phyloP scores from a whole-genome alignment of 2,888 invertebrate species.

The Patella depressa region DNA sequence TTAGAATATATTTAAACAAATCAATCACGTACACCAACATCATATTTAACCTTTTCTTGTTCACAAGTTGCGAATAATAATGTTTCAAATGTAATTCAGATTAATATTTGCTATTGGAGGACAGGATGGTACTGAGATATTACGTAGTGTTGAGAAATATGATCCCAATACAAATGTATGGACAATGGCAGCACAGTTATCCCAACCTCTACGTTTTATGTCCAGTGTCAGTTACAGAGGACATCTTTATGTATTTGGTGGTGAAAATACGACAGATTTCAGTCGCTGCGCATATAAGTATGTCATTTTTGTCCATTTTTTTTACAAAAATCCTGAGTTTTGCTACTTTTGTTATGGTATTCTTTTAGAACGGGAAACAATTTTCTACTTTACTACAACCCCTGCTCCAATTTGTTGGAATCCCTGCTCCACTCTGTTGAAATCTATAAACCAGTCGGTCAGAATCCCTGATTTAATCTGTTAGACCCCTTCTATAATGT shows the following conservation, averaged over 20 bases:
- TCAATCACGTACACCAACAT: too few relatives aligned
- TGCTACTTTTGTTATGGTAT: too few relatives aligned
- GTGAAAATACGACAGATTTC: constrained; percentile 57
- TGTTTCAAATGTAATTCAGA: constrained; percentile 38
- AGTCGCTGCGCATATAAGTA: constrained; percentile 57
- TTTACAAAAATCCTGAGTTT: background rate
- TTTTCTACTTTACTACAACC: too few relatives aligned
- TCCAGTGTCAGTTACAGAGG: constrained; percentile 63
- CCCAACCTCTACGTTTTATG: constrained; percentile 61
- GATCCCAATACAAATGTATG: constrained; percentile 73
- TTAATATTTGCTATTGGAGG: constrained; percentile 74
- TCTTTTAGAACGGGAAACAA: too few relatives aligned
- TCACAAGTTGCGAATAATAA: too few relatives aligned
- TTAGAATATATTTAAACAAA: too few relatives aligned
- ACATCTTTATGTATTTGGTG: constrained; percentile 67
- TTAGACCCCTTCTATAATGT: too few relatives aligned
- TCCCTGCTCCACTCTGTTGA: too few relatives aligned
- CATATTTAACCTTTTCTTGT: too few relatives aligned
- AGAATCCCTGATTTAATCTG: too few relatives aligned
- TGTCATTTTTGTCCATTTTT: background rate
- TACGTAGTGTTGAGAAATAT: constrained; percentile 73
- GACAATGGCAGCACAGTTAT: constrained; percentile 68
- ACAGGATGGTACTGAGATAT: constrained; percentile 72
- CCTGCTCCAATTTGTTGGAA: too few relatives aligned
- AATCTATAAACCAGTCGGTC: too few relatives aligned